phyloP scores from a whole-genome alignment of 2,113 vertebrate species.

The Ptychochromis oligacanthus region DNA sequence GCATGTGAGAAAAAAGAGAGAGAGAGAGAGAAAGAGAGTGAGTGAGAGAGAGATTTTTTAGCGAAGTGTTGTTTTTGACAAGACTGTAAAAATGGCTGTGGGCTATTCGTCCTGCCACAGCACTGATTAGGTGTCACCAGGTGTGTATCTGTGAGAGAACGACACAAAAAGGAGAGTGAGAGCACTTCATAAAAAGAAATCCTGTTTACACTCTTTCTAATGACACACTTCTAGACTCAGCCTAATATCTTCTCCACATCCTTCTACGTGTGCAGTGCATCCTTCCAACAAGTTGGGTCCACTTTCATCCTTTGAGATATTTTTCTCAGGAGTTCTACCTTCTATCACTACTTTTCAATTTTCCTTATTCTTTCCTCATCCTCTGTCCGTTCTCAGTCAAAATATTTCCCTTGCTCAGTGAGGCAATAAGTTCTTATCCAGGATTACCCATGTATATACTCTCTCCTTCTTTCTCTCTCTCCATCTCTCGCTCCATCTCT shows the following conservation, averaged over 20 bases:
- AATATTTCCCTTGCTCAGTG: slow-evolving; percentile 53
- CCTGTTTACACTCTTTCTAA: slow-evolving; percentile 70
- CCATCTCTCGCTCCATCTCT: slow-evolving; percentile 54
- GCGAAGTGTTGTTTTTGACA: slow-evolving; percentile 80
- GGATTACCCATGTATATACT: slow-evolving; percentile 29
- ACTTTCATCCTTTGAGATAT: not conserved
- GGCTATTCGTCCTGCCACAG: slow-evolving; percentile 77
- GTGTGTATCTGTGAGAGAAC: slow-evolving; percentile 41
- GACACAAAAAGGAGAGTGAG: slow-evolving; percentile 44
- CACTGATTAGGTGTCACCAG: slow-evolving; percentile 79
- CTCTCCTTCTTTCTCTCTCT: not conserved
- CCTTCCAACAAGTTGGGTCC: slow-evolving; percentile 24
- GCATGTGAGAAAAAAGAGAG: slow-evolving; percentile 14
- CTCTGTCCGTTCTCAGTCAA: slow-evolving; percentile 34
- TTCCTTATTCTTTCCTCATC: not conserved
- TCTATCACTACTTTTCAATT: not conserved
- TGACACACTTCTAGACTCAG: slow-evolving; percentile 74
- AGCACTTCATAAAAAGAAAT: slow-evolving; percentile 63
- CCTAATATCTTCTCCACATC: slow-evolving; percentile 35
- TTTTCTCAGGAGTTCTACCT: not conserved
- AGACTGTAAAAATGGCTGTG: slow-evolving; percentile 71
- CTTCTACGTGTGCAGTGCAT: slow-evolving; percentile 5
- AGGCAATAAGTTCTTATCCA: slow-evolving; percentile 37
- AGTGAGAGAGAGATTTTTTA: slow-evolving; percentile 68
- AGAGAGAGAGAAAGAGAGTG: slow-evolving; percentile 35